Percentiles rank a stretch among this genome's conserved stretches.
Conservation (phyloP, 2,888 invertebrate genomes). For the Helobdella robusta region DNA sequence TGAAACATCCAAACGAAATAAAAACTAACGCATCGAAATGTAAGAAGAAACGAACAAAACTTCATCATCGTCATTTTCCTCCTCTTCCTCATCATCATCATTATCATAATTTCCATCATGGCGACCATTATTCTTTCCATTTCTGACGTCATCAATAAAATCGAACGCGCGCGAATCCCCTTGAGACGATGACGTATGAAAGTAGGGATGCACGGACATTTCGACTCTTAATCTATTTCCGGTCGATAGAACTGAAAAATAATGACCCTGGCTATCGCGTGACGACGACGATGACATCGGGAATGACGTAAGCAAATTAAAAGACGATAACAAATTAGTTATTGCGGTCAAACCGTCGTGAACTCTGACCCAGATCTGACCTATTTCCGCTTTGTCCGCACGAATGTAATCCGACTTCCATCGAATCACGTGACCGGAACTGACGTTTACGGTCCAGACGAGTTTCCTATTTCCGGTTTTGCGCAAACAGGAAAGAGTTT, state of each 20-base stretch:
- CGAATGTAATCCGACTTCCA: constrained; percentile 41
- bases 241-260: constrained; percentile 38
- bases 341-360: constrained; percentile 39
- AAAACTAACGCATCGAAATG: no score
- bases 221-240: constrained; percentile 41
- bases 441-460: constrained; percentile 40
- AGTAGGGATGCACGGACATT: constrained; percentile 26
- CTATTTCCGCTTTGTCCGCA: constrained; percentile 35
- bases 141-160: no score
- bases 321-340: constrained; percentile 34
- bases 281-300: neutral
- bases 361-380: constrained; percentile 42
- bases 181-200: no score
- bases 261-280: constrained; percentile 30
- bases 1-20: no score
- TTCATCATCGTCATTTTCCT: no score
- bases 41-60: no score
- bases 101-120: no score
- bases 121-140: no score
- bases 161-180: no score
- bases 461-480: constrained; percentile 31
- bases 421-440: constrained; percentile 35
- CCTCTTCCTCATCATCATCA: no score
- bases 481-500: constrained; percentile 35
- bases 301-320: constrained; percentile 27